Conservation (phyloP, 2,888 invertebrate species). For the Drosophila conformis region DNA sequence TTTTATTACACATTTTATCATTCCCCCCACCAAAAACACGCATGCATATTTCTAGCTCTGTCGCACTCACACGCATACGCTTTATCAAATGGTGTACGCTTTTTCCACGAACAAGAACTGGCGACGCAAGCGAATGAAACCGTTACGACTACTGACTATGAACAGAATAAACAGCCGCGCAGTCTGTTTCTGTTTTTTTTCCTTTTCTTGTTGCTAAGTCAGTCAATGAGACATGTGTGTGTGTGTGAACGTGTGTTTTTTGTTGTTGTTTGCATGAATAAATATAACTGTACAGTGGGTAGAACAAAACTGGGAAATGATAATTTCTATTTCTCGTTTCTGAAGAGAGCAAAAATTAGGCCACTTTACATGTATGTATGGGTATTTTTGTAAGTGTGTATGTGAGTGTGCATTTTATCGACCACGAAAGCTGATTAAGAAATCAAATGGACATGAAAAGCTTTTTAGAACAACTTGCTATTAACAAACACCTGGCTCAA, state of each 20-base stretch:
- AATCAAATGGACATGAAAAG: conserved; percentile 38
- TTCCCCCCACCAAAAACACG: conserved; percentile 44
- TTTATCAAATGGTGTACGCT: conserved; percentile 49
- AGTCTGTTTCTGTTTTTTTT: conserved; percentile 43
- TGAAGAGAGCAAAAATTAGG: conserved; percentile 35
- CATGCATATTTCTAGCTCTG: conserved; percentile 63
- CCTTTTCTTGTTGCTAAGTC: conserved; percentile 73
- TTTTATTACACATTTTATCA: conserved; percentile 67
- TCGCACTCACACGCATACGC: conserved; percentile 62
- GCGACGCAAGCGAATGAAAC: conserved; percentile 54
- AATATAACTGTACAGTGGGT: conserved; percentile 70
- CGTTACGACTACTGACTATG: conserved; percentile 54
- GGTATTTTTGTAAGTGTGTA: neutral
- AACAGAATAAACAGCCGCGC: conserved; percentile 42
- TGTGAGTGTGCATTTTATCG: conserved; percentile 29
- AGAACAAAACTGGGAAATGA: conserved; percentile 33
- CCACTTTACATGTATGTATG: conserved; percentile 6
- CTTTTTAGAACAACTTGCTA: conserved; percentile 24
- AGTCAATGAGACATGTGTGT: conserved; percentile 54
- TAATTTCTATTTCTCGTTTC: conserved; percentile 27
- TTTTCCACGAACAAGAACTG: conserved; percentile 36
- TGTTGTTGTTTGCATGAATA: conserved; percentile 11
- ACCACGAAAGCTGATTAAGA: conserved; percentile 46
- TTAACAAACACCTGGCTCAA: conserved; percentile 34
- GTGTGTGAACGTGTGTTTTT: neutral